These are phyloP conservation scores for Elephas maximus DNA, from an alignment of 2,113 vertebrate species.

Conservation along the genomic window DNA sequence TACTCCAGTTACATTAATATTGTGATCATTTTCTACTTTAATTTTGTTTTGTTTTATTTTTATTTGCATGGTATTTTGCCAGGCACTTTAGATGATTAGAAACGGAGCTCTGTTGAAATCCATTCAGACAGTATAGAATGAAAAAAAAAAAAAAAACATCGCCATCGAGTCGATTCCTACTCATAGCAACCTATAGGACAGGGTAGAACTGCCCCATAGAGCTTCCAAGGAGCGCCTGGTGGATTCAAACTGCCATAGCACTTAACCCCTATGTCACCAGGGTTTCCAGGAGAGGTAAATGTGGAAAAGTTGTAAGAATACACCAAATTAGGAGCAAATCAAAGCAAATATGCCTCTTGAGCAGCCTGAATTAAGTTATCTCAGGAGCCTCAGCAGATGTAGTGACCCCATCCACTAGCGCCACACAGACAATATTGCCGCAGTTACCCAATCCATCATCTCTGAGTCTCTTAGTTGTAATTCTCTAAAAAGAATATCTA, in stretches of 20 bases:
- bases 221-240: no score
- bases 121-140: not conserved
- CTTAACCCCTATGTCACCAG: no score
- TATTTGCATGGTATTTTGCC: not conserved
- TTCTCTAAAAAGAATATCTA: not conserved
- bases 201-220: no score
- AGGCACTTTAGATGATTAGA: not conserved
- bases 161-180: no score
- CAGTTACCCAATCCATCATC: not conserved
- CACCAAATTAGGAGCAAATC: not conserved
- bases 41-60: not conserved
- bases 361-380: not conserved
- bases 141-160: no score
- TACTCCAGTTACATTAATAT: not conserved
- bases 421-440: not conserved
- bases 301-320: not conserved
- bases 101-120: not conserved
- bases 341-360: not conserved
- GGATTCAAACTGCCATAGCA: no score
- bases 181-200: no score
- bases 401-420: not conserved
- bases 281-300: not conserved
- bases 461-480: not conserved
- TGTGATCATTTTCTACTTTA: rapidly evolving
- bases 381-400: not conserved